Evolutionary conservation across 2,113 vertebrate species (phyloP), one percentile per base, ranked within the genome.

Genomic region (Apus apus): DNA sequence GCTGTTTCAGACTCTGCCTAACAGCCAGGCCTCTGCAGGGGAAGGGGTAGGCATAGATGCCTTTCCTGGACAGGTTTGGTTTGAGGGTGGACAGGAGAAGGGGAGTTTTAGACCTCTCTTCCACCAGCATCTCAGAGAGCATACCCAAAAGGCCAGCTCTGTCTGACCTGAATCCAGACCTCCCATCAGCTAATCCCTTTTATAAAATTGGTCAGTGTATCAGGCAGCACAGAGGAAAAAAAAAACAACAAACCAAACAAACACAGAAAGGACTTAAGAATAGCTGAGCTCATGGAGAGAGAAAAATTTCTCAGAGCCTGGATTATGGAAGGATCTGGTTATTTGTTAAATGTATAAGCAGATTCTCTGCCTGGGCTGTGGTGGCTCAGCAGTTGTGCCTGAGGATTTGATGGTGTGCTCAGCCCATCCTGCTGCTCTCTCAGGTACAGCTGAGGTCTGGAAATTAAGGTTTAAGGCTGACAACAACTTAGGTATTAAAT

Each of bases 331-430:
- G 65, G 93, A 97, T 95, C 96, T 0, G 1, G 90, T 96, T 96
- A 95, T 95, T 95, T 92, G 86, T 93, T 72, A 96, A 94, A 78
- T 88, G 75, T 46, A 74, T 94, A 93, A 94, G 96, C 94, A 95
- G 96, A 92, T 94, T 90, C 87, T 50, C 43, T 93, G 87, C 72
- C 43, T 85, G 0, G 2, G 74, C 83, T 4, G 13, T 0, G 1
- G 85, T 15, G 53, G 90, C 88, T 94, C 86, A 81, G 95, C 72
- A 56, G 85, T 78, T 0, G 1, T 58, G 36, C 66, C 53, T 58
- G 30, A 30, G 87, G 90, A 96, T 97, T 94, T 95, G 72, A 21
- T 40, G 0, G 5, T 26, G 27, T n/a, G 80, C 61, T 87, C 30
- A 58, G 83, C 68, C 68, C 38, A 8, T 80, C 76, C 62, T 74